Evolutionary conservation across 2,888 invertebrate genomes (phyloP).

Genomic region (Heterodera filipjevi): DNA sequence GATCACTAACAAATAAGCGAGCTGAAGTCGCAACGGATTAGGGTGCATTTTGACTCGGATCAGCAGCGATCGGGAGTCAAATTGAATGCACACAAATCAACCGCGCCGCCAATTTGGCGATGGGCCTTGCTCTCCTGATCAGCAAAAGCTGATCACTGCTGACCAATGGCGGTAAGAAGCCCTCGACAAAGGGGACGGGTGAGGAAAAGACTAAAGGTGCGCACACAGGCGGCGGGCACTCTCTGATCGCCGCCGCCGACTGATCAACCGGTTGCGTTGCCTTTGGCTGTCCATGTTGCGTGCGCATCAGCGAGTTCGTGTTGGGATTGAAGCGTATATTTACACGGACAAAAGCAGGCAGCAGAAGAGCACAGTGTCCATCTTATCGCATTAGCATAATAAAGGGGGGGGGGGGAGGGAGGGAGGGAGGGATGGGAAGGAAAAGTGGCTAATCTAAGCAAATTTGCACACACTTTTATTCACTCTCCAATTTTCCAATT

Average conservation of each 20-base stretch:
- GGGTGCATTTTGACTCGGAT: not conserved
- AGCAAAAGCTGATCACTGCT: not conserved
- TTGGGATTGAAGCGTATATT: not conserved
- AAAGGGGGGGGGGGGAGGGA: not conserved
- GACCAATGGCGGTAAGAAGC: not conserved
- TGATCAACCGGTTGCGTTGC: constrained; percentile 1
- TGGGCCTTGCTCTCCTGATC: not conserved
- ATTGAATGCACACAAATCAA: not conserved
- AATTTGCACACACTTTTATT: not conserved
- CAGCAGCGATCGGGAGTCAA: not conserved
- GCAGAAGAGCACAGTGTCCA: not conserved
- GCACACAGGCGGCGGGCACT: not conserved
- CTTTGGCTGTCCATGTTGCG: not conserved
- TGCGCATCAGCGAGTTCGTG: constrained; percentile 4
- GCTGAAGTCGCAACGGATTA: not conserved
- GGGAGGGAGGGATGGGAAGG: not conserved
- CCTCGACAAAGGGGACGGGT: not conserved
- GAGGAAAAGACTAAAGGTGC: not conserved
- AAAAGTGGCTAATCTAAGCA: not conserved
- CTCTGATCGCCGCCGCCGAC: not conserved
- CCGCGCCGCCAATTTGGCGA: not conserved
- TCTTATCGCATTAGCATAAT: constrained; percentile 7
- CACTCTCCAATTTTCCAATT: not conserved
- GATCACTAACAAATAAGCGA: not conserved
- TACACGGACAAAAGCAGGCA: not conserved